These are phyloP conservation scores for Emydoidea blandingii DNA, from an alignment of 2,797 vertebrate genomes.

Conservation along the genomic window DNA sequence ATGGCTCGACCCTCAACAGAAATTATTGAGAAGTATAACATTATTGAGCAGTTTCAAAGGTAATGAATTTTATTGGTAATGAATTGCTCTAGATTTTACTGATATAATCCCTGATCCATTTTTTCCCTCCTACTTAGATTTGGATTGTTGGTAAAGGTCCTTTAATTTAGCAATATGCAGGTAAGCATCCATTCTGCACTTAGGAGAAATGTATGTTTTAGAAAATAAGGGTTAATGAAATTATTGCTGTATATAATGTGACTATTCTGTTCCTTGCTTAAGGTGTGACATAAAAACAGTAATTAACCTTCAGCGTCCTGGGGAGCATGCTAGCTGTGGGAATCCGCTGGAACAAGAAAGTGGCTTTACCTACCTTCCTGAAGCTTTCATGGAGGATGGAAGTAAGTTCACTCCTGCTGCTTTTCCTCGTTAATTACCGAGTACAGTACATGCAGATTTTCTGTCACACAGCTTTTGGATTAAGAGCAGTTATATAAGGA, in stretches of 20 bases:
- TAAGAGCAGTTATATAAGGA: constrained; percentile 48
- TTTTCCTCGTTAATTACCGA: constrained; percentile 71
- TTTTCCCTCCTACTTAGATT: constrained; percentile 47
- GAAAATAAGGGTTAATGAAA: constrained; percentile 31
- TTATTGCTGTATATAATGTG: constrained; percentile 52
- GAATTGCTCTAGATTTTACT: not conserved
- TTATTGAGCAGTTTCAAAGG: constrained; percentile 95
- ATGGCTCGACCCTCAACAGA: constrained; percentile 98
- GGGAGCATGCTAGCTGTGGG: constrained; percentile 97
- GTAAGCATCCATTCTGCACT: constrained; percentile 56
- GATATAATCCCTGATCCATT: constrained; percentile 10
- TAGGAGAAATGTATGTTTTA: constrained; percentile 46
- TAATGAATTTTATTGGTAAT: constrained; percentile 59
- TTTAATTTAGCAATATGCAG: constrained; percentile 49
- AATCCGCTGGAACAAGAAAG: constrained; percentile 93
- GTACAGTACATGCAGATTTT: constrained; percentile 45
- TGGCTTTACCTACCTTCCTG: constrained; percentile 95
- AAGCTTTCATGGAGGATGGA: constrained; percentile 95
- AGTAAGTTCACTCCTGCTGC: constrained; percentile 86
- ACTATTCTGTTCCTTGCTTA: constrained; percentile 69
- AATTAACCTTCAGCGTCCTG: constrained; percentile 97
- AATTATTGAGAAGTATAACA: constrained; percentile 92
- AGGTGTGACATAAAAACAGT: constrained; percentile 94
- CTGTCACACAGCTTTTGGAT: constrained; percentile 34
- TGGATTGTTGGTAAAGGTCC: constrained; percentile 51